Evolutionary conservation across 2,888 invertebrate genomes (phyloP).

Genomic region (Chaetogeoica ovagalla): DNA sequence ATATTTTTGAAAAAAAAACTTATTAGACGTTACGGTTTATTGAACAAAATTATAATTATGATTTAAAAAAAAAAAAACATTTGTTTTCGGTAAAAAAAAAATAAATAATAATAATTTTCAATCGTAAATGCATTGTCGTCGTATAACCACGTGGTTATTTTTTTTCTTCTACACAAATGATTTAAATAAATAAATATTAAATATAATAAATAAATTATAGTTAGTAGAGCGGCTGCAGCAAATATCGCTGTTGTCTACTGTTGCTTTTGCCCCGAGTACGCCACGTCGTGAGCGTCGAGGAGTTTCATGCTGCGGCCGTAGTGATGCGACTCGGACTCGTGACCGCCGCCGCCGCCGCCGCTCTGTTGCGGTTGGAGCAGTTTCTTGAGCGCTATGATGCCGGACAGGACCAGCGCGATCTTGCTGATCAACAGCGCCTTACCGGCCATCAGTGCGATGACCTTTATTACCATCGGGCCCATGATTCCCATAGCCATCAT

Average conservation of each 20-base stretch:
- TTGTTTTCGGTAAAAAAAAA: too few relatives aligned
- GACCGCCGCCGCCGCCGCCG: background rate
- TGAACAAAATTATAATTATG: too few relatives aligned
- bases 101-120: too few relatives aligned
- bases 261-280: slow-evolving; percentile 26
- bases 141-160: too few relatives aligned
- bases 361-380: slow-evolving; percentile 45
- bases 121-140: too few relatives aligned
- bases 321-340: slow-evolving; percentile 52
- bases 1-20: too few relatives aligned
- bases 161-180: too few relatives aligned
- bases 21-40: too few relatives aligned
- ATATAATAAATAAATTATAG: too few relatives aligned
- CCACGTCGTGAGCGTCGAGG: slow-evolving; percentile 17
- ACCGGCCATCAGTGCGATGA: slow-evolving; percentile 31
- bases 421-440: slow-evolving; percentile 50
- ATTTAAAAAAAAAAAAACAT: too few relatives aligned
- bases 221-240: too few relatives aligned
- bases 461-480: slow-evolving; percentile 32
- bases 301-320: slow-evolving; percentile 43
- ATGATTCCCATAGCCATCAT: slow-evolving; percentile 28
- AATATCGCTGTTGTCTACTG: background rate
- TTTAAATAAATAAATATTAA: too few relatives aligned
- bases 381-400: slow-evolving; percentile 34
- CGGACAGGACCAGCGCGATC: slow-evolving; percentile 47